These are phyloP conservation scores for Eudasyphora cyanicolor DNA, from an alignment of 2,888 invertebrate genomes.

Conservation along the genomic window DNA sequence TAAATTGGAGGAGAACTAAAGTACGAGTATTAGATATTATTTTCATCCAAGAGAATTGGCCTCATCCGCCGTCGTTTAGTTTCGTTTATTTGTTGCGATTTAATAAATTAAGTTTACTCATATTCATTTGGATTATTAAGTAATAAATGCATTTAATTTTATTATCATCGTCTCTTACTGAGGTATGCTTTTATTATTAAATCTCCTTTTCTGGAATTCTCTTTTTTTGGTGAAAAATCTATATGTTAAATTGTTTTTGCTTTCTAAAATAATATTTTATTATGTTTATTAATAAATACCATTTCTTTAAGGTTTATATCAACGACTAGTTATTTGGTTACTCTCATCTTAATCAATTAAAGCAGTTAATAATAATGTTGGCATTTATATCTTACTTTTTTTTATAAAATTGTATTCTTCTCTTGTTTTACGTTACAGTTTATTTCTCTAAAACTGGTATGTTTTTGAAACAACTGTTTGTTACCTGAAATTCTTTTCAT, in stretches of 20 bases:
- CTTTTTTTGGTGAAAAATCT: slow-evolving; percentile 51
- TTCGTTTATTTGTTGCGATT: slow-evolving; percentile 12
- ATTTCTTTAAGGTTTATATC: slow-evolving; percentile 48
- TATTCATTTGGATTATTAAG: slow-evolving; percentile 37
- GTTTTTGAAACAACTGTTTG: slow-evolving; percentile 28
- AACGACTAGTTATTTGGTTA: slow-evolving; percentile 58
- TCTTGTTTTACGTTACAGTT: slow-evolving; percentile 9
- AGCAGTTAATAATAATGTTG: slow-evolving; percentile 48
- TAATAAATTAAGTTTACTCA: slow-evolving; percentile 40
- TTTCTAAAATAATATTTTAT: slow-evolving; percentile 28
- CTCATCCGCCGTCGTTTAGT: background rate
- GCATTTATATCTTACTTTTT: slow-evolving; percentile 15
- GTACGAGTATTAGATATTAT: background rate
- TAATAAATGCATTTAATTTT: slow-evolving; percentile 61
- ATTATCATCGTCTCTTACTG: slow-evolving; percentile 66
- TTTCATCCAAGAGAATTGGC: background rate
- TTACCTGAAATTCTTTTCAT: slow-evolving; percentile 46
- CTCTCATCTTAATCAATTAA: slow-evolving; percentile 46
- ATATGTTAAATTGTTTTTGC: slow-evolving; percentile 21
- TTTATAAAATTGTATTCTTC: background rate
- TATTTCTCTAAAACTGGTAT: slow-evolving; percentile 8
- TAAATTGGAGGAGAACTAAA: slow-evolving; percentile 18
- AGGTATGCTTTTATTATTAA: slow-evolving; percentile 59
- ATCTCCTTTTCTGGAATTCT: slow-evolving; percentile 24
- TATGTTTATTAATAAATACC: slow-evolving; percentile 43